A percentile compares a stretch with the other conserved stretches of the same genome.
phyloP scores from a whole-genome alignment of 2,797 vertebrate species.

The Remorina albescens region DNA sequence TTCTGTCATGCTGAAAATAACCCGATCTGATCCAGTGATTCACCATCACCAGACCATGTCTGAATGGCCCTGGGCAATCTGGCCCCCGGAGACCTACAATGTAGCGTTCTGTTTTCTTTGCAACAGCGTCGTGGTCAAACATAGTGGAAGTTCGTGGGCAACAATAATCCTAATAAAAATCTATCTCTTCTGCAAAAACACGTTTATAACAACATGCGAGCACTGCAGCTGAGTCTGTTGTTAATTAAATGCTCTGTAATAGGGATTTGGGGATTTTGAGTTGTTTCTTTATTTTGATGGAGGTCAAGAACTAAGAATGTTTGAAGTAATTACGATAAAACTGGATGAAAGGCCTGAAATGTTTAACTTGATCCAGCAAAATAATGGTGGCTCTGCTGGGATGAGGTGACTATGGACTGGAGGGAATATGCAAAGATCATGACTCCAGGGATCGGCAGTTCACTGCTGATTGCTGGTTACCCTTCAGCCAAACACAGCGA shows the following conservation, averaged over 20 bases:
- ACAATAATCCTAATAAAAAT: neutral
- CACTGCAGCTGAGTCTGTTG: neutral
- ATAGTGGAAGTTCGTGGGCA: no score
- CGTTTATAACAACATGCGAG: neutral
- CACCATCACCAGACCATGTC: constrained; percentile 39
- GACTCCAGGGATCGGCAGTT: constrained; percentile 34
- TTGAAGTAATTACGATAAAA: neutral
- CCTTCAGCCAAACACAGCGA: constrained; percentile 42
- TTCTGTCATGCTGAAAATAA: constrained; percentile 28
- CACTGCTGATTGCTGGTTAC: constrained; percentile 23
- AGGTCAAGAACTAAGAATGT: constrained; percentile 18
- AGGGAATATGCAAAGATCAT: constrained; percentile 30
- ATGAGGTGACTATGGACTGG: constrained; percentile 8
- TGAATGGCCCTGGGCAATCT: constrained; percentile 37
- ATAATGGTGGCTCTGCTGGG: neutral
- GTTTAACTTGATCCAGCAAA: neutral
- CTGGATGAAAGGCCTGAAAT: neutral
- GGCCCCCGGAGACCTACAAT: neutral
- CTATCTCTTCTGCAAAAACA: neutral
- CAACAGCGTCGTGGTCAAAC: neutral
- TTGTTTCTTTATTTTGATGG: neutral
- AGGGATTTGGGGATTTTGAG: neutral
- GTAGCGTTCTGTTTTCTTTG: constrained; percentile 7
- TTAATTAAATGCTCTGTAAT: neutral
- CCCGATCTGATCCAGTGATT: constrained; percentile 40